Evolutionary conservation across 2,888 invertebrate genomes (phyloP).

Genomic region (Protophormia terraenovae): DNA sequence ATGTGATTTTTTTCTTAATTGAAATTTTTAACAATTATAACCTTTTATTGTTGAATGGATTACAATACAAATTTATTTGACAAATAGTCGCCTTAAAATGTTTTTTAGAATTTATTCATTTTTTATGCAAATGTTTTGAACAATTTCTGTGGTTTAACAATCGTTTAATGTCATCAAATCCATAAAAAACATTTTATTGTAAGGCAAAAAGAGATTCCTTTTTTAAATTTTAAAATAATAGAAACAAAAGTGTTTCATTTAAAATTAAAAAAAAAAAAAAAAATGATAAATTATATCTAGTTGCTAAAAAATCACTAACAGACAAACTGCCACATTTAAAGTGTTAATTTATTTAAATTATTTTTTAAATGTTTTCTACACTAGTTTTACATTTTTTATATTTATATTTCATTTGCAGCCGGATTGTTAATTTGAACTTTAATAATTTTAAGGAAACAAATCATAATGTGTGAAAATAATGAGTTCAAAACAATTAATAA

Average conservation of each 20-base stretch:
- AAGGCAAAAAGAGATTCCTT: too few relatives aligned
- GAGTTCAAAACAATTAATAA: slow-evolving; percentile 21
- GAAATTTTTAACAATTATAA: slow-evolving; percentile 17
- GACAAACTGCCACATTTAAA: not conserved
- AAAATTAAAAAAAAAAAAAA: not conserved
- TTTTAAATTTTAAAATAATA: not conserved
- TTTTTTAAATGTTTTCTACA: slow-evolving; percentile 30
- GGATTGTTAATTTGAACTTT: not conserved
- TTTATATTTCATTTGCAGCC: not conserved
- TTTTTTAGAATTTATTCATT: slow-evolving; percentile 51
- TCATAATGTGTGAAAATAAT: slow-evolving; percentile 47
- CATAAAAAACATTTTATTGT: not conserved
- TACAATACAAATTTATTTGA: not conserved
- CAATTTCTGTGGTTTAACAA: slow-evolving; percentile 16
- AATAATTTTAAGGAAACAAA: slow-evolving; percentile 36
- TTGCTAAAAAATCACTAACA: slow-evolving; percentile 29
- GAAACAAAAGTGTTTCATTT: not conserved
- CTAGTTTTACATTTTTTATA: not conserved
- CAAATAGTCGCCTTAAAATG: slow-evolving; percentile 14
- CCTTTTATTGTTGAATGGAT: too few relatives aligned
- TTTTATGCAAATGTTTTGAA: slow-evolving; percentile 63
- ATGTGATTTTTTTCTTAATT: not conserved
- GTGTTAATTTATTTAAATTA: slow-evolving; percentile 50
- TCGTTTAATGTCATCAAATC: slow-evolving; percentile 43
- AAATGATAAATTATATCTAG: slow-evolving; percentile 47